Base-by-base conservation (phyloP, 2,113 vertebrate genomes). In the Leptocoma aspasia region DNA sequence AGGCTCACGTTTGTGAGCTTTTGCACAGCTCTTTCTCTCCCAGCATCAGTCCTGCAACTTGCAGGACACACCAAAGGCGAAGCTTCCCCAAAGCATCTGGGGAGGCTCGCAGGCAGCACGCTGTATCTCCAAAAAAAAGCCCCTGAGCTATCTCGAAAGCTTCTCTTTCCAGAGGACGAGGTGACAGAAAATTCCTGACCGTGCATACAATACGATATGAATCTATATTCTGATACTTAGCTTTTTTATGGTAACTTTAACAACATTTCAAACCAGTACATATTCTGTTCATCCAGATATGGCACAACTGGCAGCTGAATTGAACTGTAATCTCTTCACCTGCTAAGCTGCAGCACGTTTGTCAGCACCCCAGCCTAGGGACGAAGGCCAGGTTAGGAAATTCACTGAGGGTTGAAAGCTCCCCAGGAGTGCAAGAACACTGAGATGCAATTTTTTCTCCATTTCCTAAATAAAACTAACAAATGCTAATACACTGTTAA, bases 401-500 rank as follows among this genome's bases (percentile, higher is more conserved):
- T 69, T 26, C 75, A 37, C 33, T 24, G 63, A 44, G 72, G 47
- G 20, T 7, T 87, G 66, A 85, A 92, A 93, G n/a, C 26, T 81
- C n/a, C 56, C 50, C 10, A 39, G 50, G 71, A 82, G 41, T 26
- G 53, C 41, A 45, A 31, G 57, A 60, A n/a, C 24, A 81, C 0
- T 5, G 49, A 92, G 68, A 75, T 69, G 75, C 37, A 78, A 10
- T 75, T 97, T 93, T 75, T 63, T 44, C 65, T 65, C 72, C 64
- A 60, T 84, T 92, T 91, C 64, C 79, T 86, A 93, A 94, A 94
- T 47, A 93, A 83, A 96, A 90, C 47, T 64, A 86, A 63, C 77
- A 83, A 90, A 90, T 64, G 71, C 49, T 89, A 95, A 93, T 33
- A 70, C 10, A 14, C 80, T 42, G 3, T 61, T 75, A 89, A 93